phyloP scores from a whole-genome alignment of 2,113 vertebrate genomes.

The Sceloporus undulatus region DNA sequence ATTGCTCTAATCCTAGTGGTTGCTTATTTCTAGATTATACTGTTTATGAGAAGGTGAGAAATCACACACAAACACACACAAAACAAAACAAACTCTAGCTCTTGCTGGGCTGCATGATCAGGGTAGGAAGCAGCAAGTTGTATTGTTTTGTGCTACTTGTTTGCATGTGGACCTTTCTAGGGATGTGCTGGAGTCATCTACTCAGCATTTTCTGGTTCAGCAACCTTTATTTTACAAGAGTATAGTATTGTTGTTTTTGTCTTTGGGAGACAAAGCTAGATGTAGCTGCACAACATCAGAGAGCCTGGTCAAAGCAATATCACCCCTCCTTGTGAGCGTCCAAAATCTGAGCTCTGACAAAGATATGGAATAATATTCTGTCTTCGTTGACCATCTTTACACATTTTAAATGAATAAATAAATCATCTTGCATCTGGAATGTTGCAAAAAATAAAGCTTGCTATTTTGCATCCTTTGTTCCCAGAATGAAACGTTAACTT shows the following conservation, averaged over 20 bases:
- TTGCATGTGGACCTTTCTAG: conserved; percentile 27
- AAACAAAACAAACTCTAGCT: not conserved
- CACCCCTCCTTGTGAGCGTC: not conserved
- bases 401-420: not conserved
- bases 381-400: not conserved
- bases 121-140: not conserved
- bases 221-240: conserved; percentile 19
- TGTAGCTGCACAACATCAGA: conserved; percentile 34
- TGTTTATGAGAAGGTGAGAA: not conserved
- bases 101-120: not conserved
- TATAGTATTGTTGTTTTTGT: conserved; percentile 3
- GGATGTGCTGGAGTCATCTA: conserved; percentile 2
- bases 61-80: not conserved
- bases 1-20: not conserved
- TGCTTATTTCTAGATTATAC: not conserved
- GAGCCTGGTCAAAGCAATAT: not conserved
- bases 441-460: not conserved
- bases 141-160: not conserved
- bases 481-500: not conserved
- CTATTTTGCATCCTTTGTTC: not conserved
- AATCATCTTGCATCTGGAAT: not conserved
- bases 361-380: not conserved
- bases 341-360: not conserved
- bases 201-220: conserved; percentile 42
- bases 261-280: conserved; percentile 19